These are phyloP conservation scores for Lepetodrilus schrolli DNA, from an alignment of 2,888 invertebrate species.

Conservation along the genomic window DNA sequence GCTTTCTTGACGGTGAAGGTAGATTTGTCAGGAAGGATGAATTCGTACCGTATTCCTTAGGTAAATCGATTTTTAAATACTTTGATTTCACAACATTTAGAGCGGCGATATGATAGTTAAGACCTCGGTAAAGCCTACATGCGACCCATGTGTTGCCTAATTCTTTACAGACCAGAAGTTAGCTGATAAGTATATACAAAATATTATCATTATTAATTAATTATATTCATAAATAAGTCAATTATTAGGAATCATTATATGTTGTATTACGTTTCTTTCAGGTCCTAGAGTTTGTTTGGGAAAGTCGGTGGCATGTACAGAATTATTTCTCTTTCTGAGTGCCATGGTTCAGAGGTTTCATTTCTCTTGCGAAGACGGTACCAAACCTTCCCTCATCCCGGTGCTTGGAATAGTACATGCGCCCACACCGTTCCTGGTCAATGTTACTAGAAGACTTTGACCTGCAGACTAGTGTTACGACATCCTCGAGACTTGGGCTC, in stretches of 20 bases:
- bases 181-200: too few relatives aligned
- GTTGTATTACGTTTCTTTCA: slow-evolving; percentile 14
- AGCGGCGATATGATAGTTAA: too few relatives aligned
- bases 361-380: not conserved
- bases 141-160: too few relatives aligned
- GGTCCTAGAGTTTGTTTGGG: slow-evolving; percentile 35
- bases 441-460: not conserved
- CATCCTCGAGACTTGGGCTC: too few relatives aligned
- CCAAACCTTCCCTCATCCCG: not conserved
- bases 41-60: slow-evolving; percentile 48
- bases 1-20: slow-evolving; percentile 52
- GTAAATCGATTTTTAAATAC: slow-evolving; percentile 34
- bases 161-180: too few relatives aligned
- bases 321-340: slow-evolving; percentile 37
- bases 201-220: too few relatives aligned
- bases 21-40: slow-evolving; percentile 40
- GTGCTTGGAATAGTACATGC: not conserved
- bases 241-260: not conserved
- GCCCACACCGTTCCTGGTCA: not conserved
- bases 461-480: not conserved
- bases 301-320: slow-evolving; percentile 39
- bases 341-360: slow-evolving; percentile 25
- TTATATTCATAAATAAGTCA: too few relatives aligned
- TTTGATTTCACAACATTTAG: not conserved
- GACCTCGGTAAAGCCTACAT: too few relatives aligned